Conservation (phyloP, 2,888 invertebrate species). For the Acanthosepion esculentum region DNA sequence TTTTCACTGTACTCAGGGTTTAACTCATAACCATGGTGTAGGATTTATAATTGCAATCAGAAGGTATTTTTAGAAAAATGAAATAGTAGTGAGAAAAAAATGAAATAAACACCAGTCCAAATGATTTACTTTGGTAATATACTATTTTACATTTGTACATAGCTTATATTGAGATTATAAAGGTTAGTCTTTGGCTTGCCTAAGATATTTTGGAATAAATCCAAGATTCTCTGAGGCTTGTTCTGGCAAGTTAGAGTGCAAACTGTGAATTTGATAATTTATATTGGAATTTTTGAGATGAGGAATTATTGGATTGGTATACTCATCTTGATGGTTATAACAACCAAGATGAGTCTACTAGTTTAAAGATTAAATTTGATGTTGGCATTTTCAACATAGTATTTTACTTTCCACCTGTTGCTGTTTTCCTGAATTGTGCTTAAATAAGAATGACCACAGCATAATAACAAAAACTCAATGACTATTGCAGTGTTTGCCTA, state of each 20-base stretch:
- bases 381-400: neutral
- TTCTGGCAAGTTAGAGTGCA: neutral
- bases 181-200: too few species aligned
- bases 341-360: too few species aligned
- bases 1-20: too few species aligned
- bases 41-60: neutral
- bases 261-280: too few species aligned
- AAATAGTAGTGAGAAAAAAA: neutral
- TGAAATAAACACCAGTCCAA: too few species aligned
- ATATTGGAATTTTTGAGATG: too few species aligned
- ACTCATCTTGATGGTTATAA: too few species aligned
- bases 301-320: too few species aligned
- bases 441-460: neutral
- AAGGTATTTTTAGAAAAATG: too few species aligned
- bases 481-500: neutral
- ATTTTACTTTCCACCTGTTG: neutral
- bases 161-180: neutral
- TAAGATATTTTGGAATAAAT: constrained; percentile 33
- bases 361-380: too few species aligned
- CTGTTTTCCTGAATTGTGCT: neutral
- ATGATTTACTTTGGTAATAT: neutral
- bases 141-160: neutral
- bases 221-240: neutral
- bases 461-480: neutral
- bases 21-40: neutral